These are phyloP conservation scores for Scaptodrosophila lebanonensis DNA, from an alignment of 1,140 invertebrate genomes.

Conservation along the genomic window DNA sequence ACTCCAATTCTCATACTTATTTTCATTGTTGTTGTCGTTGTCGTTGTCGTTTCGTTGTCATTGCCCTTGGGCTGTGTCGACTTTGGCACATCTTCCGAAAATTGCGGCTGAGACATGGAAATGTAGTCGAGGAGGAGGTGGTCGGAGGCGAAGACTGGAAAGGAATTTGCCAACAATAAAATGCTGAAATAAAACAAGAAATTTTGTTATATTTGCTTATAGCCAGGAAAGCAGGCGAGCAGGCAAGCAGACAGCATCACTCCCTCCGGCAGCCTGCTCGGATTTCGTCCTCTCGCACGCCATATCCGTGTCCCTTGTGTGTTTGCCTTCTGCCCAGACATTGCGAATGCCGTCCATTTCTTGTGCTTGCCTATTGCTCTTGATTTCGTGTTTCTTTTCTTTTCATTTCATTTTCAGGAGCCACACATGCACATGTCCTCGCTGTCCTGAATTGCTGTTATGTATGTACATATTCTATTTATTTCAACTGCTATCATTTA, in stretches of 20 bases:
- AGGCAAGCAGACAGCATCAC: slow-evolving; percentile 51
- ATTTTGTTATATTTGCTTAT: slow-evolving; percentile 51
- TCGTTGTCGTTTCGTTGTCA: slow-evolving; percentile 45
- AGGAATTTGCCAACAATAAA: slow-evolving; percentile 56
- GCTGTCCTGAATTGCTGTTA: slow-evolving; percentile 32
- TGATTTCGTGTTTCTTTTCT: slow-evolving; percentile 66
- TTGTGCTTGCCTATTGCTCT: slow-evolving; percentile 48
- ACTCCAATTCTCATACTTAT: no score
- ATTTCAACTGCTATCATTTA: slow-evolving; percentile 64
- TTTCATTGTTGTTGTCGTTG: slow-evolving; percentile 54
- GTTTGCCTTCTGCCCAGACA: slow-evolving; percentile 31
- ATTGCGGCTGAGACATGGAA: slow-evolving; percentile 17
- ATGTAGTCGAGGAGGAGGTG: slow-evolving; percentile 4
- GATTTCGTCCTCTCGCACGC: slow-evolving; percentile 64
- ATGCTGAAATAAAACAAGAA: slow-evolving; percentile 71
- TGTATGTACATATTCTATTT: slow-evolving; percentile 54
- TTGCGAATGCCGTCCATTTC: slow-evolving; percentile 46
- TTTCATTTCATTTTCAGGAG: slow-evolving; percentile 39
- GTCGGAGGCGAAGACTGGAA: slow-evolving; percentile 26
- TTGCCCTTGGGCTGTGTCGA: slow-evolving; percentile 59
- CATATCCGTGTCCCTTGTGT: slow-evolving; percentile 30
- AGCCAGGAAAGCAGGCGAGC: slow-evolving; percentile 16
- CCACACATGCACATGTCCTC: slow-evolving; percentile 59
- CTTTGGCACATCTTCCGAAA: slow-evolving; percentile 40
- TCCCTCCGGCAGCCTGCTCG: slow-evolving; percentile 45